Evolutionary conservation across 1,140 invertebrate species (phyloP), one percentile per base, ranked within the genome.

Genomic region (Hermatobates lingyangjiaoensis): DNA sequence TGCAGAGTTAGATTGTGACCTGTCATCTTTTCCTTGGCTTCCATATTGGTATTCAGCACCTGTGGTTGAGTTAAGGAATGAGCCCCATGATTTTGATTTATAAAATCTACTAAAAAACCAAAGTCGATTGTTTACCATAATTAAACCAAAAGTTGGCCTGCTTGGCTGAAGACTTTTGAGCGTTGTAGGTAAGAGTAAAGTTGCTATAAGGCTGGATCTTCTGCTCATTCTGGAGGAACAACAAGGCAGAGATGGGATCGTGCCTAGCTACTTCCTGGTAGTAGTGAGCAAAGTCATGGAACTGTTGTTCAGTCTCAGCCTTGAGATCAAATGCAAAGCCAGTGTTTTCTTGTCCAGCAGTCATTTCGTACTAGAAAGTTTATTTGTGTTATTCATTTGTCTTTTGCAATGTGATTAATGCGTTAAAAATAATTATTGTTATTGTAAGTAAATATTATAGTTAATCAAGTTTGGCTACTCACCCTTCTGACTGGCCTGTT

Each of bases 251-350:
- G 2, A 62, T 27, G 20, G 56, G 26, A 45, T 64, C 60, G n/a
- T 61, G 48, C 1, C 15, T 26, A 15, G 26, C 21, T 1, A 42
- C 1, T n/a, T 21, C 48, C 2, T 50, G 26, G 2, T 21, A 34
- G 15, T 42, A 23, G 23, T 24, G 7, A 40, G 48, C 45, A 27
- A 66, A 20, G 60, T 64, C 39, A 59, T 69, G 52, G 47, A 56
- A 58, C 24, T 62, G 56, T 23, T 60, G 54, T 34, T 74, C 72
- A 24, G 69, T 68, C 49, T 69, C 65, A 39, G 64, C 66, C 53
- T 71, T 62, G 3, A 71, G 34, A 46, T 70, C 65, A 64, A 74
- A 70, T 47, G 61, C 62, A 15, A 67, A 56, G 39, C 72, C 71
- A 48, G 66, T 62, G 51, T 49, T 56, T 30, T 59, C 54, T 38